Percentiles rank a stretch among this genome's conserved stretches.
Conservation (phyloP, 2,888 invertebrate species). For the Unio delphinus region DNA sequence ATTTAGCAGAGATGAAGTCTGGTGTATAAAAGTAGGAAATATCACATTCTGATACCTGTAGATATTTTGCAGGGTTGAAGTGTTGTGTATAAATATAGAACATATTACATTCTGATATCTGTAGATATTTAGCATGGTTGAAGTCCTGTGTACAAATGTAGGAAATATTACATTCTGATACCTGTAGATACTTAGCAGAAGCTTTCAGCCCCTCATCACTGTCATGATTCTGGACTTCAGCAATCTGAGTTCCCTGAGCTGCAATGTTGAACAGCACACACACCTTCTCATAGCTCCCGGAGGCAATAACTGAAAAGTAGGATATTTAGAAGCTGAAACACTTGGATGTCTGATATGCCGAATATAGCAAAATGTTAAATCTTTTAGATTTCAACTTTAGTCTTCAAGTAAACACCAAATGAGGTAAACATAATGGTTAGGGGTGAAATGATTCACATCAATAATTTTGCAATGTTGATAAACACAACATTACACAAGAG, state of each 20-base stretch:
- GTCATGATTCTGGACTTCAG: constrained; percentile 86
- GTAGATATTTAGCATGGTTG: constrained; percentile 84
- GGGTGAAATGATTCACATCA: too few relatives aligned
- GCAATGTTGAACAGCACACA: constrained; percentile 97
- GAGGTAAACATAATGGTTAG: too few relatives aligned
- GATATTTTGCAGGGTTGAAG: constrained; percentile 82
- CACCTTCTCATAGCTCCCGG: constrained; percentile 92
- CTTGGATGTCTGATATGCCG: background rate
- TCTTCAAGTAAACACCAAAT: too few relatives aligned
- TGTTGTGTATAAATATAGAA: too few relatives aligned
- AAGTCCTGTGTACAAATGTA: too few relatives aligned
- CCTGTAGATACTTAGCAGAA: constrained; percentile 93
- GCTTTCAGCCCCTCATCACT: constrained; percentile 94
- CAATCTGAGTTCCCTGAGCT: constrained; percentile 91
- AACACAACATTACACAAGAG: too few relatives aligned
- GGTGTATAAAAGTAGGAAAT: too few relatives aligned
- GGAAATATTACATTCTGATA: constrained; percentile 59
- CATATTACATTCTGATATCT: constrained; percentile 74
- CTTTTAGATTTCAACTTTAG: too few relatives aligned
- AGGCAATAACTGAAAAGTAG: constrained; percentile 82
- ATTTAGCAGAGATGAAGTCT: constrained; percentile 80
- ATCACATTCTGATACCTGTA: constrained; percentile 78
- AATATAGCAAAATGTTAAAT: background rate
- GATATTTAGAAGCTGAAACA: constrained; percentile 2
- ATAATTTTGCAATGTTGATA: too few relatives aligned